A percentile compares a stretch with the other conserved stretches of the same genome.
Conservation (phyloP, 2,797 vertebrate species). For the Pangasius sanitwongsei region DNA sequence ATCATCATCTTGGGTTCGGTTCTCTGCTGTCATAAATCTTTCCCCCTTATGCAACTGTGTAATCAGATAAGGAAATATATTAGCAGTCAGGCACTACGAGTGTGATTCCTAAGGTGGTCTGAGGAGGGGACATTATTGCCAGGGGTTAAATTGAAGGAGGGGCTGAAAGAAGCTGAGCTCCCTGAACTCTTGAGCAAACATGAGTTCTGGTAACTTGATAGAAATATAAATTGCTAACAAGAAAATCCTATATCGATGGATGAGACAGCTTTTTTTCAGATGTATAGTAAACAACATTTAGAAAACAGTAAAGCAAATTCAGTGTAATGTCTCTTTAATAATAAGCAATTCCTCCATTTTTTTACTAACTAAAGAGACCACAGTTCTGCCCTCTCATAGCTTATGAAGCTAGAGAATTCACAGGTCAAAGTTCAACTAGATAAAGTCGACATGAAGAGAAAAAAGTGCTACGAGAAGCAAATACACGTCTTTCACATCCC, state of each 20-base stretch:
- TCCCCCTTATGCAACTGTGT: constrained; percentile 28
- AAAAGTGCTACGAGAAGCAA: background rate
- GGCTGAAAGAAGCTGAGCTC: too few species aligned
- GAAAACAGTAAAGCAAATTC: background rate
- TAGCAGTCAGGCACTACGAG: constrained; percentile 39
- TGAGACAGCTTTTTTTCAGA: background rate
- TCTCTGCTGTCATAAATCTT: constrained; percentile 51
- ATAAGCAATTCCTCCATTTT: background rate
- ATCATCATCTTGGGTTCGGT: constrained; percentile 25
- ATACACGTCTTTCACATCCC: background rate
- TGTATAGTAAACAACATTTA: background rate
- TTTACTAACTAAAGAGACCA: background rate
- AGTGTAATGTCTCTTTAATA: background rate
- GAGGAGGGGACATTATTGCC: background rate
- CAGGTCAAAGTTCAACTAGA: background rate
- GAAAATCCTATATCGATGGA: background rate
- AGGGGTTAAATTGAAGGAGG: background rate
- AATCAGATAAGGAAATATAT: constrained; percentile 51
- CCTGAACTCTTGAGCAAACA: background rate
- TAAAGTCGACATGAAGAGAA: background rate
- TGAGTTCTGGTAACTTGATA: background rate
- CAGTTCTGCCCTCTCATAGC: background rate
- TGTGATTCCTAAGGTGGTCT: constrained; percentile 23
- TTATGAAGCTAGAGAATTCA: background rate
- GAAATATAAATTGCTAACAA: background rate